Evolutionary conservation across 2,888 invertebrate species (phyloP).

Genomic region (Iphiclides podalirius): DNA sequence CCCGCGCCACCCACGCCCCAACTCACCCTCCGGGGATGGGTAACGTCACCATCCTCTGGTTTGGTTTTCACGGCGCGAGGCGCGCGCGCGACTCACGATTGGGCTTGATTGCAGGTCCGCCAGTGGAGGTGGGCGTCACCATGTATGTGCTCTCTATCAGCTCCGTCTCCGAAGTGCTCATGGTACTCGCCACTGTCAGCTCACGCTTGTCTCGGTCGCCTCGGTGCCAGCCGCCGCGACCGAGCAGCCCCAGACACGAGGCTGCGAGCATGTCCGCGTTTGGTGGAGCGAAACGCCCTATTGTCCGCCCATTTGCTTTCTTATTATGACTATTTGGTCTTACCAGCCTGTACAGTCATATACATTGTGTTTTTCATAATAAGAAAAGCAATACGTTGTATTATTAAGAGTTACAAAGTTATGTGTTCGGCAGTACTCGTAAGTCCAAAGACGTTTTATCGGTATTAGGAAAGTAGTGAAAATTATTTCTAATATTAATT

Average conservation of each 20-base stretch:
- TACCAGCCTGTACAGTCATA: constrained; percentile 28
- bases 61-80: constrained; percentile 58
- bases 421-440: constrained; percentile 75
- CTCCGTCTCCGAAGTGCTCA: constrained; percentile 98
- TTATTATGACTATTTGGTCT: constrained; percentile 53
- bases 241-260: constrained; percentile 79
- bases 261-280: constrained; percentile 78
- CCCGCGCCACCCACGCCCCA: constrained; percentile 47
- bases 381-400: constrained; percentile 67
- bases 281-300: constrained; percentile 70
- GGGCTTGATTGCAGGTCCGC: constrained; percentile 92
- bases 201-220: constrained; percentile 68
- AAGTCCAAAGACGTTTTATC: constrained; percentile 64
- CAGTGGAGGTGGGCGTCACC: constrained; percentile 98
- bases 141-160: constrained; percentile 99
- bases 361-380: constrained; percentile 54
- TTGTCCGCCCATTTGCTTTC: constrained; percentile 74
- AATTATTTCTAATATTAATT: constrained; percentile 29
- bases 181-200: constrained; percentile 93
- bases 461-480: constrained; percentile 46
- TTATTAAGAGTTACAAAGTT: constrained; percentile 63
- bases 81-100: constrained; percentile 63
- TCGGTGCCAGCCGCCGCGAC: constrained; percentile 50
- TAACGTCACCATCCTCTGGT: constrained; percentile 63
- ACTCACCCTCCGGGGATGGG: too few relatives aligned